A percentile compares a stretch with the other conserved stretches of the same genome.
phyloP scores from a whole-genome alignment of 2,797 vertebrate genomes.

The Adelosebastes latens region DNA sequence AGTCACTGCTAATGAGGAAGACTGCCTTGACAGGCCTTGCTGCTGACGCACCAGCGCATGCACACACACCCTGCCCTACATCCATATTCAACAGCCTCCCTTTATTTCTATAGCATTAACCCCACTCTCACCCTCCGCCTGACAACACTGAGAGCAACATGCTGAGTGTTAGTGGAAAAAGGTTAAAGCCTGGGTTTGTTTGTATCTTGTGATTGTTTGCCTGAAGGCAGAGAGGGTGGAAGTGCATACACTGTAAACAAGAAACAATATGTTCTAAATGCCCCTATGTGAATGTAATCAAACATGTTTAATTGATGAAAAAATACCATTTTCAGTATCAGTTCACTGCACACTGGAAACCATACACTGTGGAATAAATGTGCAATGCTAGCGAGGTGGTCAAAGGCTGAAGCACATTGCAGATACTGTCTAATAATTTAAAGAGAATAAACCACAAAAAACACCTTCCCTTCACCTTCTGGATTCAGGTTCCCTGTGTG shows the following conservation, averaged over 20 bases:
- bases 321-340: neutral
- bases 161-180: slow-evolving; percentile 2
- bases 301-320: neutral
- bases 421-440: neutral
- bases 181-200: slow-evolving; percentile 28
- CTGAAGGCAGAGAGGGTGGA: neutral
- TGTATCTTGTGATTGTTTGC: neutral
- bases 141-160: neutral
- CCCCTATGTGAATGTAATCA: neutral
- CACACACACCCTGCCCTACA: slow-evolving; percentile 9
- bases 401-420: neutral
- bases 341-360: neutral
- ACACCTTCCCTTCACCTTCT: too few species aligned
- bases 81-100: slow-evolving; percentile 52
- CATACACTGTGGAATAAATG: neutral
- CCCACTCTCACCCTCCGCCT: slow-evolving; percentile 9
- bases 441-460: neutral
- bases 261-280: neutral
- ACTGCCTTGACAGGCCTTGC: slow-evolving; percentile 27
- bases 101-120: slow-evolving; percentile 40
- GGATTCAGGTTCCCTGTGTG: neutral
- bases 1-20: slow-evolving; percentile 56
- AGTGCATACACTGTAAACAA: neutral
- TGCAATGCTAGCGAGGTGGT: neutral
- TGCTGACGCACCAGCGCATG: neutral